A percentile compares a stretch with the other conserved stretches of the same genome.
These are phyloP conservation scores for Drosophila simulans DNA, from an alignment of 1,140 invertebrate species.

Conservation along the genomic window DNA sequence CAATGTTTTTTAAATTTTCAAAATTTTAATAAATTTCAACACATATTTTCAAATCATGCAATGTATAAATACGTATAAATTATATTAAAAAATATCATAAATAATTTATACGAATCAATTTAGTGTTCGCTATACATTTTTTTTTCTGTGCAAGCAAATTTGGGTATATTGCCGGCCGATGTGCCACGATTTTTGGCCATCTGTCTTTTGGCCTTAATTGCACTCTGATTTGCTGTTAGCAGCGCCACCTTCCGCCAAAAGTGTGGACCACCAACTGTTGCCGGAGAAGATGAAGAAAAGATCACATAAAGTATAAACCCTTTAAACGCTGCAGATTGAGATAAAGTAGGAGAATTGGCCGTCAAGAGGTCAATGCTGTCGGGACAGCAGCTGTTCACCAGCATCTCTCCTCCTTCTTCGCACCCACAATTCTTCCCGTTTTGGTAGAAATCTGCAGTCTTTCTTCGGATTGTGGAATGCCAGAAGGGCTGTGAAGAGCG, in stretches of 20 bases:
- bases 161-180: neutral
- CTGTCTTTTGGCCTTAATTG: slow-evolving; percentile 35
- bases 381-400: slow-evolving; percentile 21
- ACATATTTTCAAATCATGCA: no score
- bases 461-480: slow-evolving; percentile 19
- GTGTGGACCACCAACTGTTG: slow-evolving; percentile 51
- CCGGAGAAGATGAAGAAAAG: slow-evolving; percentile 23
- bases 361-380: slow-evolving; percentile 41
- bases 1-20: neutral
- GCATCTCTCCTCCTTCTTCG: slow-evolving; percentile 1
- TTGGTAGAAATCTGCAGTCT: slow-evolving; percentile 17
- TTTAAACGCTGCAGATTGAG: slow-evolving; percentile 20
- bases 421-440: slow-evolving; percentile 15
- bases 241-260: slow-evolving; percentile 46
- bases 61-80: no score
- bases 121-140: neutral
- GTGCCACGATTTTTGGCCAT: slow-evolving; percentile 10
- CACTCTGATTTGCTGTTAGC: slow-evolving; percentile 49
- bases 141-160: slow-evolving; percentile 1
- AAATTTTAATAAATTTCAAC: neutral
- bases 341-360: slow-evolving; percentile 25
- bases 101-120: no score
- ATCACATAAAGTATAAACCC: neutral
- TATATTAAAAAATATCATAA: no score
- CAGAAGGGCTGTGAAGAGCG: slow-evolving; percentile 10